phyloP scores from a whole-genome alignment of 2,113 vertebrate species.

The Boleophthalmus pectinirostris region DNA sequence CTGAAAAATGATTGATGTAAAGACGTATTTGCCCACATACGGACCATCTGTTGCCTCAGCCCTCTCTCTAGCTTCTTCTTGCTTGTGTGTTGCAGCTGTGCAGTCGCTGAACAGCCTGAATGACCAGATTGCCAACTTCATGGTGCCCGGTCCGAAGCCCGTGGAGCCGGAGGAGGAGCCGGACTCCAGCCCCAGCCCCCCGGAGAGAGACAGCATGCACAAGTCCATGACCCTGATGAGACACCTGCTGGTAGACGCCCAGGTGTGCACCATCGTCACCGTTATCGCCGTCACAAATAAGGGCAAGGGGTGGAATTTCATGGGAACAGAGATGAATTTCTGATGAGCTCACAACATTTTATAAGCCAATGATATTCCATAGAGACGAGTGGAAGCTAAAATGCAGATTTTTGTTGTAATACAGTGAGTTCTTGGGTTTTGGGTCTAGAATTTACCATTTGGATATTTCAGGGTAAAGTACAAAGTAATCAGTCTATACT shows the following conservation, averaged over 20 bases:
- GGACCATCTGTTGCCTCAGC: background rate
- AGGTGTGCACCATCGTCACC: constrained; percentile 74
- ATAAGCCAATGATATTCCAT: no score
- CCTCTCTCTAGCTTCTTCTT: background rate
- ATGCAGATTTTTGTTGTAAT: no score
- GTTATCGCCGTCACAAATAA: background rate
- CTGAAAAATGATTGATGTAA: background rate
- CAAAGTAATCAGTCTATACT: no score
- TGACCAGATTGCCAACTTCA: constrained; percentile 91
- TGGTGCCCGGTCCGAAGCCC: constrained; percentile 82
- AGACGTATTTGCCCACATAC: background rate
- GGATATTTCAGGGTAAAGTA: no score
- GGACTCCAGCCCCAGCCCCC: constrained; percentile 72
- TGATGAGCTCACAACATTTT: no score
- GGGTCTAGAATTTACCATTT: no score
- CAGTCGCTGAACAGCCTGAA: constrained; percentile 89
- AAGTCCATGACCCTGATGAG: constrained; percentile 89
- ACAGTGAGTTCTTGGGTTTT: no score
- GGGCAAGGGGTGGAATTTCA: background rate
- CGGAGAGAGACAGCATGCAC: constrained; percentile 84
- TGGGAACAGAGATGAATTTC: no score
- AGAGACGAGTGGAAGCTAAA: no score
- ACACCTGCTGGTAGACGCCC: constrained; percentile 89
- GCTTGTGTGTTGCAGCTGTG: constrained; percentile 75
- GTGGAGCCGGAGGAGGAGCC: constrained; percentile 85